phyloP scores from a whole-genome alignment of 2,888 invertebrate genomes.

The Lasioglossum lativentre region DNA sequence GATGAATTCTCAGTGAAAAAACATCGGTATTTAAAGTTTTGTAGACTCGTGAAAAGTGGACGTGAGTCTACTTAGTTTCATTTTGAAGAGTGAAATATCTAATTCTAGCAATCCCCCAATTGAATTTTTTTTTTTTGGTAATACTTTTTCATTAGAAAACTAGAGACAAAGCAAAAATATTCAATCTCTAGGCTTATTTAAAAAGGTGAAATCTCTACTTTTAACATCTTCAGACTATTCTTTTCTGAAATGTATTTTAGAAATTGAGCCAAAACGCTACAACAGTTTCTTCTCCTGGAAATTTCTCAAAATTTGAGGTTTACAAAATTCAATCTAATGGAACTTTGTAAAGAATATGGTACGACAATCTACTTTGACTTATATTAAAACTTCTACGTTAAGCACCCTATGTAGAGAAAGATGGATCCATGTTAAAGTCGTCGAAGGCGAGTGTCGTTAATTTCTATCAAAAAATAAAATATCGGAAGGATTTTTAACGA shows the following conservation, averaged over 20 bases:
- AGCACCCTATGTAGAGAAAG: not conserved
- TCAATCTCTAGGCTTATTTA: not conserved
- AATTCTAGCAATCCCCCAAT: not conserved
- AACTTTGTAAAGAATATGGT: not conserved
- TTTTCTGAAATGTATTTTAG: not conserved
- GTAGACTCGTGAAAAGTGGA: not conserved
- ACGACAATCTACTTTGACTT: not conserved
- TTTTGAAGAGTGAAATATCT: not conserved
- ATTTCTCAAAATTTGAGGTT: not conserved
- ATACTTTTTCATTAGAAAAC: too few relatives aligned
- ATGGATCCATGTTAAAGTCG: not conserved
- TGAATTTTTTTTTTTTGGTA: too few relatives aligned
- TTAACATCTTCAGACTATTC: not conserved
- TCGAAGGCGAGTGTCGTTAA: slow-evolving; percentile 14
- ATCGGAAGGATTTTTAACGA: slow-evolving; percentile 33
- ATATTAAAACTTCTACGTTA: not conserved
- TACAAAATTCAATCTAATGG: not conserved
- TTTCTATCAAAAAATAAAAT: slow-evolving; percentile 21
- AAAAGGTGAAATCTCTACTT: not conserved
- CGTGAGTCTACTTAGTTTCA: not conserved
- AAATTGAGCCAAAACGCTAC: not conserved
- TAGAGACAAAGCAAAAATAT: not conserved
- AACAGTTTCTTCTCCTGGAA: not conserved
- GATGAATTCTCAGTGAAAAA: too few relatives aligned
- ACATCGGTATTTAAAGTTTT: not conserved